Conservation (phyloP, 2,113 vertebrate species). For the Apodemus speciosus region DNA sequence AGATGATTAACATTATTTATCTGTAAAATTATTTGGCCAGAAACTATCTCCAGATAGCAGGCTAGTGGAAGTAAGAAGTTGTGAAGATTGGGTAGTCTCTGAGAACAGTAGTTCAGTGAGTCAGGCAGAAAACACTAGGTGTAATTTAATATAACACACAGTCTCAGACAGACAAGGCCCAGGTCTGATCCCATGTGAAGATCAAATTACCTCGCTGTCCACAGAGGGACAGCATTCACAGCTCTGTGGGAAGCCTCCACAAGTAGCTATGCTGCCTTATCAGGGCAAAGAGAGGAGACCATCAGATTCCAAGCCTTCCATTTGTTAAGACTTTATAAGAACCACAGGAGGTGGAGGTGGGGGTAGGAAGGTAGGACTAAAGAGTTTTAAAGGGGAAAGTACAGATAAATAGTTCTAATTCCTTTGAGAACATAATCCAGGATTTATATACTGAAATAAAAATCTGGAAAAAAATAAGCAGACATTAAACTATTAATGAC, state of each 20-base stretch:
- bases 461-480: constrained; percentile 60
- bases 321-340: constrained; percentile 6
- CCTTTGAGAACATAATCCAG: constrained; percentile 64
- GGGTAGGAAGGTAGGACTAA: not conserved
- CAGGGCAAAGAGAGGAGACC: constrained; percentile 39
- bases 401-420: constrained; percentile 56
- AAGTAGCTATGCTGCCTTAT: constrained; percentile 62
- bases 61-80: not conserved
- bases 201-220: constrained; percentile 65
- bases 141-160: constrained; percentile 70
- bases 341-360: not conserved
- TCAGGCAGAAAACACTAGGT: constrained; percentile 65
- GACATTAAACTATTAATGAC: constrained; percentile 73
- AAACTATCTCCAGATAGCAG: not conserved
- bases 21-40: not conserved
- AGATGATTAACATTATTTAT: constrained; percentile 55
- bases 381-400: constrained; percentile 38
- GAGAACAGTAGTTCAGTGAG: constrained; percentile 54
- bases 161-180: constrained; percentile 45
- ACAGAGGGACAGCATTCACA: constrained; percentile 58
- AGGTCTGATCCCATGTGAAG: constrained; percentile 56
- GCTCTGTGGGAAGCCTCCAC: constrained; percentile 42
- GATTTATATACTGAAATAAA: constrained; percentile 72
- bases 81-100: constrained; percentile 46
- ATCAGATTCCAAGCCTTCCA: constrained; percentile 8